Evolutionary conservation across 2,113 vertebrate genomes (phyloP), one percentile per base, ranked within the genome.

Genomic region (Polypterus bichir): DNA sequence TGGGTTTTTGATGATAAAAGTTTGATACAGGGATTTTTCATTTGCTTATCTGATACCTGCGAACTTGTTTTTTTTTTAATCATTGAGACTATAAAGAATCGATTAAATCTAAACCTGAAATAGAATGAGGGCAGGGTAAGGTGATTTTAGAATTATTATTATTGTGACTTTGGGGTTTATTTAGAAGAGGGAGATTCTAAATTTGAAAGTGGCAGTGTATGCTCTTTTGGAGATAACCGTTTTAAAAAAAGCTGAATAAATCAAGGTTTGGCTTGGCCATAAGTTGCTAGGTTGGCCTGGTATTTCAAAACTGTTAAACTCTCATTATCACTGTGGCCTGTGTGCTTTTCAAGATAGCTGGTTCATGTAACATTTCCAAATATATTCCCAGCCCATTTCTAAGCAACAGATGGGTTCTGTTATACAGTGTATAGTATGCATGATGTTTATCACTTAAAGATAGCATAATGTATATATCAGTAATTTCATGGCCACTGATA

Each of bases 1-100:
- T 71, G 57, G 46, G 52, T 64, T 72, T 5, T 6, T 65, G 65
- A 66, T 48, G 56, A 54, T 46, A n/a, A 71, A 61, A 51, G 58
- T 71, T 51, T 5, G 61, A 57, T 48, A 6, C 44, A 48, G 59
- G 51, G 54, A 55, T 61, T 5, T 61, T 70, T 46, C 6, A 45
- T 62, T 1, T 62, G 62, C 54, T 69, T 74, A 44, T 4, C 63
- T 65, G 47, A 60, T 63, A 59, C 48, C 8, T 46, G 53, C 4
- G 49, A 60, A 9, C 9, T n/a, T 52, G 44, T 49, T 65, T 27
- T 27, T 27, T 27, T 27, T 27, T 27, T 27, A 27, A 27, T 27
- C 64, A 61, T 4, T 5, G 46, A 62, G 44, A 59, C 58, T 63
- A 44, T 55, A 57, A 59, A 51, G 57, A 73, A 55, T 55, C 7